These are phyloP conservation scores for Lymantria dispar DNA, from an alignment of 2,888 invertebrate species.

Conservation along the genomic window DNA sequence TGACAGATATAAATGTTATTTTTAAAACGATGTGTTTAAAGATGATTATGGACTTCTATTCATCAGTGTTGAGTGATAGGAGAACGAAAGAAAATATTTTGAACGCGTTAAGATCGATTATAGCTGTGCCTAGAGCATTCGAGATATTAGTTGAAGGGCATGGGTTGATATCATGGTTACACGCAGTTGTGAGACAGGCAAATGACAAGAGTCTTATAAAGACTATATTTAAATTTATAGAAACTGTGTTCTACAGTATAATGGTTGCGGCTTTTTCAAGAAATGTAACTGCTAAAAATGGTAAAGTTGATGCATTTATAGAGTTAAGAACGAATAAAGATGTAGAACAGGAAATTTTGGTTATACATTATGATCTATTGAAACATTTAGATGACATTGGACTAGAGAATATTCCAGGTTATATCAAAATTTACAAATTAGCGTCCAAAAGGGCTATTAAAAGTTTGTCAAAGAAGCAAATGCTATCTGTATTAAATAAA, in stretches of 20 bases:
- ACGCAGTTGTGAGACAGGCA: constrained; percentile 50
- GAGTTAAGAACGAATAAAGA: constrained; percentile 65
- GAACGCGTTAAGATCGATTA: constrained; percentile 83
- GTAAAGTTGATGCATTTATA: constrained; percentile 38
- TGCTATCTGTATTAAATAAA: constrained; percentile 49
- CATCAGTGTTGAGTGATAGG: constrained; percentile 83
- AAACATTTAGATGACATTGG: constrained; percentile 49
- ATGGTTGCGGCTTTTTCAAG: constrained; percentile 51
- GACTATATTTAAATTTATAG: constrained; percentile 46
- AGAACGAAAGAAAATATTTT: constrained; percentile 86
- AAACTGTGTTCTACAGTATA: constrained; percentile 56
- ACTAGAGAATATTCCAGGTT: constrained; percentile 44
- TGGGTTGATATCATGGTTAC: constrained; percentile 88
- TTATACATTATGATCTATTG: constrained; percentile 51
- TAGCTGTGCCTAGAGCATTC: constrained; percentile 84
- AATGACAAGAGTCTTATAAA: constrained; percentile 51
- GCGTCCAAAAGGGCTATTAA: constrained; percentile 61
- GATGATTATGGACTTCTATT: constrained; percentile 88
- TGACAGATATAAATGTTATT: constrained; percentile 88
- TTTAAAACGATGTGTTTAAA: constrained; percentile 89
- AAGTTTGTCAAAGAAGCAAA: constrained; percentile 56
- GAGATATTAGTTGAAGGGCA: constrained; percentile 85
- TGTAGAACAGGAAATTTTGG: constrained; percentile 58
- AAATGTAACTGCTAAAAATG: constrained; percentile 39
- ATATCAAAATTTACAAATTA: constrained; percentile 50